These are phyloP conservation scores for Tympanuchus pallidicinctus DNA, from an alignment of 2,113 vertebrate genomes.

Conservation along the genomic window DNA sequence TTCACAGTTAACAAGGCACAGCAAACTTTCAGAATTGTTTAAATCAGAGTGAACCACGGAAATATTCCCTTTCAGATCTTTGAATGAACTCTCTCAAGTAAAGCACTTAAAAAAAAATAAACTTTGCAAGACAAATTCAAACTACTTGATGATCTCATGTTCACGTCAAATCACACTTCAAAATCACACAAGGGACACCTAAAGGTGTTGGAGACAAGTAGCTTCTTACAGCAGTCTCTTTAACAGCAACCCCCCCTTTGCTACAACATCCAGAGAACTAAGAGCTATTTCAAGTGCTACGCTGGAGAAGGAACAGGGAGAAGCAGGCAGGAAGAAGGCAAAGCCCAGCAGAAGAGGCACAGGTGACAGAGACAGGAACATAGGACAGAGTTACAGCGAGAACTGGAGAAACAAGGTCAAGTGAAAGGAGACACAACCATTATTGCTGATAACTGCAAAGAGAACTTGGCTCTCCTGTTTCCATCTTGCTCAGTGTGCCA, in stretches of 20 bases:
- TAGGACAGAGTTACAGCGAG: rapidly evolving
- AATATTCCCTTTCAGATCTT: background rate
- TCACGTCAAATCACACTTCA: background rate
- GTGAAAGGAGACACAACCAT: rapidly evolving
- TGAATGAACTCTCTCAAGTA: background rate
- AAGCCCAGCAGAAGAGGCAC: rapidly evolving
- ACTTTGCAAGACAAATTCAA: background rate
- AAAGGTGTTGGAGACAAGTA: background rate
- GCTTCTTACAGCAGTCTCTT: background rate
- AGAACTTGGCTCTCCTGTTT: background rate
- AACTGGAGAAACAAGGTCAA: background rate
- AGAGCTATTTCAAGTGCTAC: background rate
- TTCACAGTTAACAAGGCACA: background rate
- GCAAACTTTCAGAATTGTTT: background rate
- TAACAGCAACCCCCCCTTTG: background rate
- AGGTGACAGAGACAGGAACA: background rate
- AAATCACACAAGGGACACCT: background rate
- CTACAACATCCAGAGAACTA: background rate
- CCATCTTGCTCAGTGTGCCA: background rate
- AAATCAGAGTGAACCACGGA: background rate
- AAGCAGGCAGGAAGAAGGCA: background rate
- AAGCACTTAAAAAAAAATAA: background rate
- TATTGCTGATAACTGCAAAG: background rate
- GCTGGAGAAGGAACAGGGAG: background rate
- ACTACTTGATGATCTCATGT: background rate